Evolutionary conservation across 2,888 invertebrate genomes (phyloP).

Genomic region (Pycnomerus fuliginosus): DNA sequence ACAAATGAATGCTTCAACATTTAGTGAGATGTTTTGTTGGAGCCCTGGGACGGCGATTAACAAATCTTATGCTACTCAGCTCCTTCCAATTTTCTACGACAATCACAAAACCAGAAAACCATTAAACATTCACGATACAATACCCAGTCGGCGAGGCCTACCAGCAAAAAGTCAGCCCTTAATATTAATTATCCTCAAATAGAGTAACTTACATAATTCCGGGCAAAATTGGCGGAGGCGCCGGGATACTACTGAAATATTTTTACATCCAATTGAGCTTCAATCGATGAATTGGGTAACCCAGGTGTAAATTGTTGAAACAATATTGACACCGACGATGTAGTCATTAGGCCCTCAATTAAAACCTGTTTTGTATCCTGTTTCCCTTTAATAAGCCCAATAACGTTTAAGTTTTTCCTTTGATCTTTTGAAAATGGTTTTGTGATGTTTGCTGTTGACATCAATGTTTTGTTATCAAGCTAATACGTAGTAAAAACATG

Average conservation of each 20-base stretch:
- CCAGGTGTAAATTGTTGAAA: conserved; percentile 14
- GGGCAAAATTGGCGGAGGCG: too few relatives aligned
- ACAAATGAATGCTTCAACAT: conserved; percentile 38
- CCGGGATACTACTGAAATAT: too few relatives aligned
- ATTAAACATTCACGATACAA: conserved; percentile 20
- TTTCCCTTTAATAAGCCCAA: conserved; percentile 12
- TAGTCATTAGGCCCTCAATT: conserved; percentile 14
- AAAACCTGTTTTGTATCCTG: conserved; percentile 19
- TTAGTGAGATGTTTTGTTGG: conserved; percentile 40
- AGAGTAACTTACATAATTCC: too few relatives aligned
- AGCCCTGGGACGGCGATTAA: conserved; percentile 35
- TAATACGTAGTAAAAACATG: too few relatives aligned
- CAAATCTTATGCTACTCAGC: conserved; percentile 35
- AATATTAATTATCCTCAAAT: too few relatives aligned
- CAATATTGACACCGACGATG: conserved; percentile 13
- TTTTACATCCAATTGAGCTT: too few relatives aligned
- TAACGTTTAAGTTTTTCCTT: conserved; percentile 13
- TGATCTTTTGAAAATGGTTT: conserved; percentile 10
- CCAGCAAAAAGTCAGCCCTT: too few relatives aligned
- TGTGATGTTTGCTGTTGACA: too few relatives aligned
- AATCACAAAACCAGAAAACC: conserved; percentile 23
- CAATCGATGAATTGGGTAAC: too few relatives aligned
- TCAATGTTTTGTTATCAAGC: too few relatives aligned
- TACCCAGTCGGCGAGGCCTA: too few relatives aligned
- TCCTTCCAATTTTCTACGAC: conserved; percentile 23